Base-by-base conservation (phyloP, 2,888 invertebrate genomes). In the Andrena praecox region DNA sequence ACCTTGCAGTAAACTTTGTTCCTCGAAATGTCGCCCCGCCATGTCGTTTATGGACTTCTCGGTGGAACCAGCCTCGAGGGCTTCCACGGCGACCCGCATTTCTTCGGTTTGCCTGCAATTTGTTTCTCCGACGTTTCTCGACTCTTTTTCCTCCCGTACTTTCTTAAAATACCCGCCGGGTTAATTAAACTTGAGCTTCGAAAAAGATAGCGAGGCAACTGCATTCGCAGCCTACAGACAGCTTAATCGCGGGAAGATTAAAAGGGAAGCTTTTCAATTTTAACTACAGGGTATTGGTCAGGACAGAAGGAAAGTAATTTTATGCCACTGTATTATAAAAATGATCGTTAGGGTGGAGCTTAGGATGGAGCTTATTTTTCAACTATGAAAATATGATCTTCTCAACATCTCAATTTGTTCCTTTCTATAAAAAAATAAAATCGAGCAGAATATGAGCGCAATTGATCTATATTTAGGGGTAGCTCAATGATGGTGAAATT, bases 31-130 rank as follows among this genome's bases (percentile, higher is more conserved):
- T 85, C 96, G 95, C 0, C 96, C 96, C 0, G 98, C 97, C 84
- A 99, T 95, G 86, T 96, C 96, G 93, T 98, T 99, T 71, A 99
- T 98, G 91, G 98, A 96, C 78, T 96, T 96, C 93, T 98, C 98
- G 0, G 97, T 98, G 60, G 96, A 97, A 6, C 96, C 96, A 56
- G 96, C 94, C 91, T 98, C 97, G 66, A 98, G 94, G 71, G 96
- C 96, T 85, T 97, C 96, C 62, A 99, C 96, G 71, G 98, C 97
- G 56, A 96, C 95, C 87, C 97, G 97, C 98, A 99, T 98, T 95
- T 99, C 99, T 89, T 96, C 96, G 56, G 97, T 97, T 95, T 98
- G 98, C 71, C 97, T 97, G 88, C 6, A 92, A 91, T 78, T 79
- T 27, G 56, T 52, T 73, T 77, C 69, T 10, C 7, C 27, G 5